Evolutionary conservation across 2,888 invertebrate species (phyloP).

Genomic region (Agonopterix arenella): DNA sequence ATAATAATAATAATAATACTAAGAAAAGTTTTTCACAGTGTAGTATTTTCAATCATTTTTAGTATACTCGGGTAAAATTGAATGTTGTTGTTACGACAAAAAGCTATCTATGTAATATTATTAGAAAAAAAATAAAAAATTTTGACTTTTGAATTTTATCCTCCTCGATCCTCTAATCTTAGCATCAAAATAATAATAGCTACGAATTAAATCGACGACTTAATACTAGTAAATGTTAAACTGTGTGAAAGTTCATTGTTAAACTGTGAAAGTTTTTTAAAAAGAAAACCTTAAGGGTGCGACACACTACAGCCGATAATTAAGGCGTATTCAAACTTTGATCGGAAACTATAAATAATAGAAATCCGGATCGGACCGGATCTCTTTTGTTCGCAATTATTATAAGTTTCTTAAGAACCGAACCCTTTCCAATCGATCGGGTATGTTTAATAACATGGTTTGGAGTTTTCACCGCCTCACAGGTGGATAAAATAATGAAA

Average conservation of each 20-base stretch:
- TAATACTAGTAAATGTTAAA: too few relatives aligned
- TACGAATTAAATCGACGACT: too few relatives aligned
- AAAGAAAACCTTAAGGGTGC: slow-evolving; percentile 53
- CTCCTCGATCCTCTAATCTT: too few relatives aligned
- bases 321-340: slow-evolving; percentile 73
- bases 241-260: slow-evolving; percentile 16
- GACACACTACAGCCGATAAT: slow-evolving; percentile 66
- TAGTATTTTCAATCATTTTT: too few relatives aligned
- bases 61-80: too few relatives aligned
- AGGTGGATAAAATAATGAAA: slow-evolving; percentile 28
- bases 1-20: too few relatives aligned
- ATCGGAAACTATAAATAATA: slow-evolving; percentile 75
- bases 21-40: too few relatives aligned
- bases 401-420: slow-evolving; percentile 52
- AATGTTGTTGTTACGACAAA: too few relatives aligned
- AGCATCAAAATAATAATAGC: too few relatives aligned
- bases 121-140: too few relatives aligned
- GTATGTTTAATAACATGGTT: slow-evolving; percentile 67
- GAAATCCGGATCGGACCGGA: slow-evolving; percentile 70
- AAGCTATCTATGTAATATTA: too few relatives aligned
- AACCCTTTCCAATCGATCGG: slow-evolving; percentile 72
- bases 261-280: slow-evolving; percentile 52
- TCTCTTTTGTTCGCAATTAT: slow-evolving; percentile 70
- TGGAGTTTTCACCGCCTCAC: slow-evolving; percentile 53
- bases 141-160: too few relatives aligned